Evolutionary conservation across 2,113 vertebrate genomes (phyloP), one percentile per base, ranked within the genome.

Genomic region (Saguinus midas): DNA sequence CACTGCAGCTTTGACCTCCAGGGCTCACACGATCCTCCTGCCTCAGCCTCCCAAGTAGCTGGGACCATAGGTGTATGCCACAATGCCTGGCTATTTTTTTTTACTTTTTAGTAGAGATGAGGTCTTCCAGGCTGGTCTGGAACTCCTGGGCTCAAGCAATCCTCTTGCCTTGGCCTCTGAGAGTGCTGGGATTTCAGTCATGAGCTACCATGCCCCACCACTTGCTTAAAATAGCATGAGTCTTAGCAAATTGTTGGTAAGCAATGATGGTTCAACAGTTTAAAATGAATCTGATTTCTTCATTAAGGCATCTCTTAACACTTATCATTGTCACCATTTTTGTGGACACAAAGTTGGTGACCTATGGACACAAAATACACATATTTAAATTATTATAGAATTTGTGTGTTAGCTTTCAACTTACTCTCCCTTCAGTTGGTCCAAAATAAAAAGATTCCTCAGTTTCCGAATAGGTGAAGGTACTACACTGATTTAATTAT

Each of bases 401-500:
- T 57, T 27, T 94, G 43, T 79, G 32, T 8, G 3, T 89, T 91
- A 52, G 25, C 55, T 50, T 43, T 75, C 43, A 64, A 50, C 43
- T 95, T 93, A 37, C 10, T 43, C 14, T 75, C 35, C 45, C 70
- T 70, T 55, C 29, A 14, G 14, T 20, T 52, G n/a, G 23, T 93
- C 68, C 52, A 76, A 90, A 79, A 58, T 66, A 55, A 87, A 66
- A 93, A 35, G 13, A 81, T 61, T 37, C 81, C 37, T 52, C 58
- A 57, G 57, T 93, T 96, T 96, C 96, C 32, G 43, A 96, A 86
- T 55, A 93, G 80, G 75, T 87, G 58, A 81, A 40, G 48, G 10
- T 16, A 55, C 55, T 79, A 55, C 6, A 29, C 10, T 29, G 57
- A 58, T 94, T 97, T 96, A 92, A 88, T 96, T 92, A n/a, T 78